phyloP scores from a whole-genome alignment of 2,888 invertebrate species.

The Physocephala rufipes region DNA sequence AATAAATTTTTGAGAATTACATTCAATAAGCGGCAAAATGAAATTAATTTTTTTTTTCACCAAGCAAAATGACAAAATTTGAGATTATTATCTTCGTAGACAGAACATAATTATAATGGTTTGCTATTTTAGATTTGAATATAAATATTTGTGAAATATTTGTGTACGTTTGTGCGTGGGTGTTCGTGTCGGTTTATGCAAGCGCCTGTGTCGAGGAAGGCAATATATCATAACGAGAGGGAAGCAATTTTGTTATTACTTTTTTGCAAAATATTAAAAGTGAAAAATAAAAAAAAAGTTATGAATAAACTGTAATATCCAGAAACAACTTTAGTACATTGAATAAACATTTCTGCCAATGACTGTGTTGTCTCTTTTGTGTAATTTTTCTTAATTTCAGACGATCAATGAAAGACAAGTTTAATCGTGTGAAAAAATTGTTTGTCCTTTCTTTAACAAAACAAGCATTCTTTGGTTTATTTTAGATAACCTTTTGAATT shows the following conservation, averaged over 20 bases:
- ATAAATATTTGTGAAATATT: constrained; percentile 46
- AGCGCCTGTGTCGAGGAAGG: too few relatives aligned
- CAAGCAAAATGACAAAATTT: constrained; percentile 24
- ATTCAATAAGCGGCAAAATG: constrained; percentile 21
- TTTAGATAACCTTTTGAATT: too few relatives aligned
- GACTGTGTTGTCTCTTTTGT: too few relatives aligned
- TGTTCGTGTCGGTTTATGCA: too few relatives aligned
- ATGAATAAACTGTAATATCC: constrained; percentile 45
- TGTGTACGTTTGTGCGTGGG: too few relatives aligned
- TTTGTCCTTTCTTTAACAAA: too few relatives aligned
- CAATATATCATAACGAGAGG: not conserved
- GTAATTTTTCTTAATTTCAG: too few relatives aligned
- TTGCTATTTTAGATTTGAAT: constrained; percentile 56
- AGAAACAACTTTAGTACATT: too few relatives aligned
- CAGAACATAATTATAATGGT: constrained; percentile 56
- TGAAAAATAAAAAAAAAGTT: constrained; percentile 11
- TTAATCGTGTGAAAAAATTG: too few relatives aligned
- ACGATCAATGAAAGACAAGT: too few relatives aligned
- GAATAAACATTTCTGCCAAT: too few relatives aligned
- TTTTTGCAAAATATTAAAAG: not conserved
- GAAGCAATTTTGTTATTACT: not conserved
- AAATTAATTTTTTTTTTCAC: constrained; percentile 28
- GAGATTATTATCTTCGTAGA: constrained; percentile 49
- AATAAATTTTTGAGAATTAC: constrained; percentile 44
- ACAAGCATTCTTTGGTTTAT: too few relatives aligned